A percentile compares a stretch with the other conserved stretches of the same genome.
Conservation (phyloP, 2,113 vertebrate species). For the Caracal caracal region DNA sequence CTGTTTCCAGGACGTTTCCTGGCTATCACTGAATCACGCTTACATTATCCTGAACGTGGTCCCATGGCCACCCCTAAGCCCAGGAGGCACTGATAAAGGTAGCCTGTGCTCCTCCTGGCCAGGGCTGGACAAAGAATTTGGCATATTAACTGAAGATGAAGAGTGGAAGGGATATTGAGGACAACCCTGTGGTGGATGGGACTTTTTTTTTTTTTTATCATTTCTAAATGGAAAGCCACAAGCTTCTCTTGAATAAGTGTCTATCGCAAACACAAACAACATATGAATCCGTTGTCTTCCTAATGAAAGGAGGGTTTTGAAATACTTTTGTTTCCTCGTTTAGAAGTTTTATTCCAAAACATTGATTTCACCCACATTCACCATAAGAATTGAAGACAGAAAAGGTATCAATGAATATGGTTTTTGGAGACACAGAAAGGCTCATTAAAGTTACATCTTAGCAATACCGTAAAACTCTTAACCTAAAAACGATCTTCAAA, state of each 20-base stretch:
- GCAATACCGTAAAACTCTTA: rapidly evolving
- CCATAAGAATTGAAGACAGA: background rate
- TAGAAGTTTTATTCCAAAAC: background rate
- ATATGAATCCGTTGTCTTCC: background rate
- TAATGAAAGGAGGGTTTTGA: background rate
- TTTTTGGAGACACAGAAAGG: background rate
- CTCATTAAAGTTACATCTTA: too few relatives aligned
- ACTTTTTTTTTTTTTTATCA: background rate
- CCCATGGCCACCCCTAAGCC: rapidly evolving
- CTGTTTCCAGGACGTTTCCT: background rate
- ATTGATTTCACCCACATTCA: background rate
- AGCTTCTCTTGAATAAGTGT: background rate
- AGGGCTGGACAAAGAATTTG: rapidly evolving
- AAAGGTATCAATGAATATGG: background rate
- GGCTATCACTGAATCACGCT: rapidly evolving
- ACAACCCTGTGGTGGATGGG: background rate
- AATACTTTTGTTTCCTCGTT: background rate
- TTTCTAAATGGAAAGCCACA: background rate
- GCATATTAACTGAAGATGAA: background rate
- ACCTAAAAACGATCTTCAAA: background rate
- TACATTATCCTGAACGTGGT: too few relatives aligned
- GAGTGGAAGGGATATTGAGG: rapidly evolving
- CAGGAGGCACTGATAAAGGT: rapidly evolving
- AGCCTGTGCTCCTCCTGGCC: rapidly evolving
- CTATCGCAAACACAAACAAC: background rate